Conservation (phyloP, 1,140 invertebrate species). For the Papilio polytes region DNA sequence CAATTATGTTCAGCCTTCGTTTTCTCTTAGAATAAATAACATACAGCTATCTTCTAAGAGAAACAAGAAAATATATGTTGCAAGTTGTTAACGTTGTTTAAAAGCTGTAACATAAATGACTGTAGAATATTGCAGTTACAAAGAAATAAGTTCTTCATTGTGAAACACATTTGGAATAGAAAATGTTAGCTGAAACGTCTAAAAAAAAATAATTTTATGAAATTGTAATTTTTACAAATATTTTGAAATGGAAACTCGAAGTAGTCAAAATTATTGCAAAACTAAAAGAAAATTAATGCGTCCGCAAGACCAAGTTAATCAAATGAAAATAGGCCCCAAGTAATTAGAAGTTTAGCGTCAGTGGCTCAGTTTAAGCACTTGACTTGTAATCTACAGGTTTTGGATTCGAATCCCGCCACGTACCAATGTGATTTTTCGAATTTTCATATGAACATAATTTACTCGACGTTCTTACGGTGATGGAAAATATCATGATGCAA, state of each 20-base stretch:
- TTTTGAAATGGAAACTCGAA: background rate
- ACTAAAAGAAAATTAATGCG: background rate
- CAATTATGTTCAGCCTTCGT: conserved; percentile 57
- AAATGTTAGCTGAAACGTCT: background rate
- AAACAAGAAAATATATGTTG: conserved; percentile 34
- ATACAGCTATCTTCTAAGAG: conserved; percentile 40
- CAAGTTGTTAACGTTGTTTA: conserved; percentile 34
- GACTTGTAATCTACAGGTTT: too few species aligned
- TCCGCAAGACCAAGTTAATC: conserved; percentile 11
- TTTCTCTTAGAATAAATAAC: conserved; percentile 58
- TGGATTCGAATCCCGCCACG: too few species aligned
- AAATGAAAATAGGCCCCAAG: background rate
- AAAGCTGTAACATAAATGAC: conserved; percentile 11
- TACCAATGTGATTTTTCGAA: too few species aligned
- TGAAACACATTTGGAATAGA: background rate
- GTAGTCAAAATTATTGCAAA: background rate
- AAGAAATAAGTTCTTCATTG: background rate
- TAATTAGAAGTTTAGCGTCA: conserved; percentile 15
- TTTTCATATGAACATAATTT: too few species aligned
- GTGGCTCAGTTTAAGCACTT: too few species aligned
- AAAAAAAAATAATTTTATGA: too few species aligned
- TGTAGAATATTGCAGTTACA: background rate
- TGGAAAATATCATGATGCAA: too few species aligned
- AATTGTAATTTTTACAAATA: too few species aligned
- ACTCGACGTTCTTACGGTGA: too few species aligned